Percentiles rank a stretch among this genome's conserved stretches.
These are phyloP conservation scores for Ptychobarbus kaznakovi DNA, from an alignment of 2,797 vertebrate species.

Conservation along the genomic window DNA sequence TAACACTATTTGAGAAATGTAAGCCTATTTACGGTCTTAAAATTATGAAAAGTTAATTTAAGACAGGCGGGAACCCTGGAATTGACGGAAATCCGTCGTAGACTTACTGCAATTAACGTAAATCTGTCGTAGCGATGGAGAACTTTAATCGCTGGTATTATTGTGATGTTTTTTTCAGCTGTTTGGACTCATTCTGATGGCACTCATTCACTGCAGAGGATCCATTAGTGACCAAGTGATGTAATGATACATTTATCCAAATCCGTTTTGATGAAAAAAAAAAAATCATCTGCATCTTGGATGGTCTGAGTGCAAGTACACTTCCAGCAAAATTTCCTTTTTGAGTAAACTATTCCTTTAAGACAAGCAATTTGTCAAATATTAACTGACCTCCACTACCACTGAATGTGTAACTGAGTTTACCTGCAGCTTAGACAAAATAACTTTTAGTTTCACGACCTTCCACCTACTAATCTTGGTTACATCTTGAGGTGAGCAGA, in stretches of 20 bases:
- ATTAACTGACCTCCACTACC: conserved; percentile 1
- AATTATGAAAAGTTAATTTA: too few relatives aligned
- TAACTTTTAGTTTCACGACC: not conserved
- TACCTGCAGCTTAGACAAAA: not conserved
- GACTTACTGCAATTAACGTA: too few relatives aligned
- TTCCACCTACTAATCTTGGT: not conserved
- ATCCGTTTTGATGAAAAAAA: not conserved
- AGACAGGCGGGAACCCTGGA: too few relatives aligned
- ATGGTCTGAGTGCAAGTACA: not conserved
- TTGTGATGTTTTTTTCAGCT: not conserved
- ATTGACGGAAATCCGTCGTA: too few relatives aligned
- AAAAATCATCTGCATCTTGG: not conserved
- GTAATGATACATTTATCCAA: not conserved
- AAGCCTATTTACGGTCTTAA: too few relatives aligned
- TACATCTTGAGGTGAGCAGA: not conserved
- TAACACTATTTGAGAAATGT: too few relatives aligned
- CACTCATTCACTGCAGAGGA: not conserved
- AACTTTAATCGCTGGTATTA: not conserved
- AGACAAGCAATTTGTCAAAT: not conserved
- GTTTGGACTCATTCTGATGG: not conserved
- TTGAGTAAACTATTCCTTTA: not conserved
- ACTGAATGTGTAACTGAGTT: not conserved
- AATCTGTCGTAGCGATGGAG: too few relatives aligned
- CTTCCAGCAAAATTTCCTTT: not conserved
- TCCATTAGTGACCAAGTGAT: not conserved